Evolutionary conservation across 2,888 invertebrate species (phyloP).

Genomic region (Athalia rosae): DNA sequence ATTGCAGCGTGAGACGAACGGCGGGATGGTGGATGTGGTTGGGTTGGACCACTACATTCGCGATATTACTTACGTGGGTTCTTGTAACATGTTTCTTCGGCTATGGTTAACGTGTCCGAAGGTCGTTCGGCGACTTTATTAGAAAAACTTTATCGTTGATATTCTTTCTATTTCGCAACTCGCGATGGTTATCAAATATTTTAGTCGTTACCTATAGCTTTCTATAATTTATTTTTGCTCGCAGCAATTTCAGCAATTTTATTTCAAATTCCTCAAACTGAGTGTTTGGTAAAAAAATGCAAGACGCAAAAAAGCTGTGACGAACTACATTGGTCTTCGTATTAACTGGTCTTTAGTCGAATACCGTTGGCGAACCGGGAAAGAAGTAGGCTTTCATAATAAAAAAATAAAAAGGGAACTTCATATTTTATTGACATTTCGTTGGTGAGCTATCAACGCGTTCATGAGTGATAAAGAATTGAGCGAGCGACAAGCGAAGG

Average conservation of each 20-base stretch:
- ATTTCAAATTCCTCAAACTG: no score
- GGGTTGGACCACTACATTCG: background rate
- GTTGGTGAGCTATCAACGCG: conserved; percentile 40
- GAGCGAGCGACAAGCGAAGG: background rate
- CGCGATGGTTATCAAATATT: background rate
- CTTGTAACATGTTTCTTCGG: background rate
- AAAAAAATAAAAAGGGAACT: background rate
- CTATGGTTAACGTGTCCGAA: background rate
- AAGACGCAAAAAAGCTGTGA: background rate
- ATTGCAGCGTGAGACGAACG: background rate
- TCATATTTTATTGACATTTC: conserved; percentile 41
- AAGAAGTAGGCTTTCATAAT: conserved; percentile 29
- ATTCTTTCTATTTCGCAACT: background rate
- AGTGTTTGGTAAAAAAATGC: no score
- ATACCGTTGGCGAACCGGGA: background rate
- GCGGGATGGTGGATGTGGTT: background rate
- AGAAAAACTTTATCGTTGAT: background rate
- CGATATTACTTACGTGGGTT: conserved; percentile 3
- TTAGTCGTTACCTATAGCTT: no score
- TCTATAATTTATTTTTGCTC: no score
- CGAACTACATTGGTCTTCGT: background rate
- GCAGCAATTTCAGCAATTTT: no score
- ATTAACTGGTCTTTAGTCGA: conserved; percentile 5
- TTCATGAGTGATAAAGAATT: conserved; percentile 35
- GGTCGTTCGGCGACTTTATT: conserved; percentile 6